Evolutionary conservation across 2,797 vertebrate species (phyloP).

Genomic region (Pelodytes ibericus): DNA sequence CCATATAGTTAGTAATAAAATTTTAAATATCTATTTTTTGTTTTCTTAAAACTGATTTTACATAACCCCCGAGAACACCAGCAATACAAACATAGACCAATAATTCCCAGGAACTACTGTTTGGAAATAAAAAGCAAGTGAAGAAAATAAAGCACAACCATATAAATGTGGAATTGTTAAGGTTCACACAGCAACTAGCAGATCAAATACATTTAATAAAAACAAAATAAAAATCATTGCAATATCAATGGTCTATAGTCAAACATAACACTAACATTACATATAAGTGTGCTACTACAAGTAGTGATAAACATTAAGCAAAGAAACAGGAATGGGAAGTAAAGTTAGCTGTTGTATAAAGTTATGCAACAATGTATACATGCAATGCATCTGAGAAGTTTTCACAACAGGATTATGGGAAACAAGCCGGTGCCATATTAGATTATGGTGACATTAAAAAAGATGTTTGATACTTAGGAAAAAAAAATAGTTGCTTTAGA

Average conservation of each 20-base stretch:
- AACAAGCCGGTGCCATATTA: not conserved
- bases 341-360: conserved; percentile 80
- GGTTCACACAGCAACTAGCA: conserved; percentile 81
- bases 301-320: conserved; percentile 81
- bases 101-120: conserved; percentile 80
- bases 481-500: not conserved
- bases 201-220: conserved; percentile 83
- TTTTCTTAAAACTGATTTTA: conserved; percentile 81
- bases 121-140: conserved; percentile 59
- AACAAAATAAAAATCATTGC: conserved; percentile 75
- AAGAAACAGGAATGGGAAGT: conserved; percentile 60
- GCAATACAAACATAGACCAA: conserved; percentile 84
- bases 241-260: conserved; percentile 80
- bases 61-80: conserved; percentile 81
- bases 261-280: conserved; percentile 78
- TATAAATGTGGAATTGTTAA: conserved; percentile 70
- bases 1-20: conserved; percentile 84
- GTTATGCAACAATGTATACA: conserved; percentile 80
- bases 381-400: conserved; percentile 63
- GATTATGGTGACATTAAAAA: not conserved
- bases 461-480: not conserved
- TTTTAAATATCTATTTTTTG: conserved; percentile 84
- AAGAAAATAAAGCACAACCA: conserved; percentile 73
- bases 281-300: conserved; percentile 82
- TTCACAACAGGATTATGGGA: conserved; percentile 69